Percentiles rank a stretch among this genome's conserved stretches.
phyloP scores from a whole-genome alignment of 2,797 vertebrate genomes.

The Danio jaintianensis region DNA sequence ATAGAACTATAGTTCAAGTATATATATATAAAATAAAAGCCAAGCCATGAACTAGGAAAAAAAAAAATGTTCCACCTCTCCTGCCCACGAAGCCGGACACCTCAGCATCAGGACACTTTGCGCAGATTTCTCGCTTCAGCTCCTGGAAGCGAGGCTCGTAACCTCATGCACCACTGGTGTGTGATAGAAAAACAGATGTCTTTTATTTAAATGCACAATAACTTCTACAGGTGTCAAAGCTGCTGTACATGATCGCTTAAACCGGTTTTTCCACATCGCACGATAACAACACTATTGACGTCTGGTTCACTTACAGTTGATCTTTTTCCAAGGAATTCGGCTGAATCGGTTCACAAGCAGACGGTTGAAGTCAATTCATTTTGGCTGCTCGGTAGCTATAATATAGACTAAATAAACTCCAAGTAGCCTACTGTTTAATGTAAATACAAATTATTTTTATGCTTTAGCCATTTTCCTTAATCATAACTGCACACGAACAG shows the following conservation, averaged over 20 bases:
- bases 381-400: too few relatives aligned
- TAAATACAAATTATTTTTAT: neutral
- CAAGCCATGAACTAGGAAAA: too few relatives aligned
- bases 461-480: neutral
- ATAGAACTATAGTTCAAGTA: too few relatives aligned
- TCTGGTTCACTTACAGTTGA: neutral
- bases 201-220: neutral
- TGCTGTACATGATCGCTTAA: neutral
- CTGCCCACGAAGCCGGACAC: constrained; percentile 87
- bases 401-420: neutral
- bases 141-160: constrained; percentile 91
- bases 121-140: constrained; percentile 78
- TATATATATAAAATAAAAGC: too few relatives aligned
- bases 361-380: too few relatives aligned
- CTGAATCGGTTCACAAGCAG: neutral
- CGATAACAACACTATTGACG: neutral
- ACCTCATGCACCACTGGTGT: constrained; percentile 86
- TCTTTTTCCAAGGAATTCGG: neutral
- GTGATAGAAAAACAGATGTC: neutral
- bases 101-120: constrained; percentile 87
- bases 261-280: neutral
- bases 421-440: neutral
- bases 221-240: neutral
- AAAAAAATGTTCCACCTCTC: constrained; percentile 8
- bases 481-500: neutral